Evolutionary conservation across 1,140 invertebrate species (phyloP).

Genomic region (Bicyclus anynana): DNA sequence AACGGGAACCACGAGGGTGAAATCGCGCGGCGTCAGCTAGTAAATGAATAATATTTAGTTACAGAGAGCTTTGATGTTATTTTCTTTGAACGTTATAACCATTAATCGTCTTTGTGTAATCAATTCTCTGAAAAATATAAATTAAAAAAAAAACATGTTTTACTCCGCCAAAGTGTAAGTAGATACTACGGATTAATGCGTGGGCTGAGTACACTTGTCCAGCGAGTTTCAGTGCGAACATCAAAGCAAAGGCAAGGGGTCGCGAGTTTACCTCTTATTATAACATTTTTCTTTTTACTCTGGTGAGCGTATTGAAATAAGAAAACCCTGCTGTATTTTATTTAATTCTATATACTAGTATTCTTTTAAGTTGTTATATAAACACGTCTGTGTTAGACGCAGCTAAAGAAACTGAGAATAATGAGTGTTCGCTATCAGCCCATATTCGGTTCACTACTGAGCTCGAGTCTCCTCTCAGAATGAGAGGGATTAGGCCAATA

Average conservation of each 20-base stretch:
- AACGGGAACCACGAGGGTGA: too few relatives aligned
- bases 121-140: background rate
- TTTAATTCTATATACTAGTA: background rate
- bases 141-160: background rate
- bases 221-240: background rate
- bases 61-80: too few relatives aligned
- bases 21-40: too few relatives aligned
- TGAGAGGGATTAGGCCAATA: too few relatives aligned
- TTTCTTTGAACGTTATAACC: too few relatives aligned
- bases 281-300: background rate
- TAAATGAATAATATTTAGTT: too few relatives aligned
- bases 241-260: slow-evolving; percentile 2
- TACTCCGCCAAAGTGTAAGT: background rate
- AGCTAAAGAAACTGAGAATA: too few relatives aligned
- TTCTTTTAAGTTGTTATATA: too few relatives aligned
- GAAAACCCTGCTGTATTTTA: background rate
- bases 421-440: too few relatives aligned
- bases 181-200: background rate
- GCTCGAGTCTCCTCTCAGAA: too few relatives aligned
- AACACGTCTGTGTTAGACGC: too few relatives aligned
- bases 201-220: background rate
- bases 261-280: background rate
- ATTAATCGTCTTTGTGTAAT: background rate
- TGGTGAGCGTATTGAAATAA: background rate
- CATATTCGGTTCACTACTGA: too few relatives aligned